These are phyloP conservation scores for Mythimna pallens DNA, from an alignment of 2,888 invertebrate species.

Conservation along the genomic window DNA sequence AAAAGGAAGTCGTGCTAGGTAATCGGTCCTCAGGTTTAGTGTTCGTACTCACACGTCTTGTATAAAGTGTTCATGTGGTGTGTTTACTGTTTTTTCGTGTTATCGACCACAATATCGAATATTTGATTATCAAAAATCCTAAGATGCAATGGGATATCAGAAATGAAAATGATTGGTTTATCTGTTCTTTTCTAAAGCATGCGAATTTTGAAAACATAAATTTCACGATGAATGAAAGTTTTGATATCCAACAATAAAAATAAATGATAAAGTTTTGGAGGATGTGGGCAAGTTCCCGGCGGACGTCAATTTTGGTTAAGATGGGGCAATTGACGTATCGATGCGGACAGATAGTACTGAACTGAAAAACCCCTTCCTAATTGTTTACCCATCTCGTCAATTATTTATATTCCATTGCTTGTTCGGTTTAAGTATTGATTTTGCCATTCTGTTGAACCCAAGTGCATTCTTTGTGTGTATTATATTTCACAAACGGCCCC, in stretches of 20 bases:
- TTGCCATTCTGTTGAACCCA: constrained; percentile 68
- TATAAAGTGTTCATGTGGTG: constrained; percentile 47
- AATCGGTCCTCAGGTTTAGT: constrained; percentile 71
- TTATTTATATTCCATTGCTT: constrained; percentile 72
- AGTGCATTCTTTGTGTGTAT: constrained; percentile 66
- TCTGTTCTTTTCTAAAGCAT: background rate
- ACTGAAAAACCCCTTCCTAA: constrained; percentile 52
- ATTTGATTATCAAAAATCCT: background rate
- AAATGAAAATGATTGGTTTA: constrained; percentile 7
- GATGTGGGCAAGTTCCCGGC: constrained; percentile 8
- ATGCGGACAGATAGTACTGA: constrained; percentile 52
- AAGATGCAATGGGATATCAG: constrained; percentile 38
- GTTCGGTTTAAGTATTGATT: constrained; percentile 77
- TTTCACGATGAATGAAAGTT: constrained; percentile 6
- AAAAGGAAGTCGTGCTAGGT: constrained; percentile 94
- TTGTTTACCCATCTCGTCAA: constrained; percentile 66
- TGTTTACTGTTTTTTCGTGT: constrained; percentile 48
- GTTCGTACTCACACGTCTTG: constrained; percentile 57
- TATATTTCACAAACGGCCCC: constrained; percentile 53
- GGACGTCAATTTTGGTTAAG: constrained; percentile 17
- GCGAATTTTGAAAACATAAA: background rate
- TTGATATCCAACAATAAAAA: constrained; percentile 8
- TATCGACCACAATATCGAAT: constrained; percentile 10
- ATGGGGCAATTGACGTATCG: constrained; percentile 47
- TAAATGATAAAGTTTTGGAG: constrained; percentile 14